These are phyloP conservation scores for Noctua janthina DNA, from an alignment of 2,888 invertebrate genomes.

Conservation along the genomic window DNA sequence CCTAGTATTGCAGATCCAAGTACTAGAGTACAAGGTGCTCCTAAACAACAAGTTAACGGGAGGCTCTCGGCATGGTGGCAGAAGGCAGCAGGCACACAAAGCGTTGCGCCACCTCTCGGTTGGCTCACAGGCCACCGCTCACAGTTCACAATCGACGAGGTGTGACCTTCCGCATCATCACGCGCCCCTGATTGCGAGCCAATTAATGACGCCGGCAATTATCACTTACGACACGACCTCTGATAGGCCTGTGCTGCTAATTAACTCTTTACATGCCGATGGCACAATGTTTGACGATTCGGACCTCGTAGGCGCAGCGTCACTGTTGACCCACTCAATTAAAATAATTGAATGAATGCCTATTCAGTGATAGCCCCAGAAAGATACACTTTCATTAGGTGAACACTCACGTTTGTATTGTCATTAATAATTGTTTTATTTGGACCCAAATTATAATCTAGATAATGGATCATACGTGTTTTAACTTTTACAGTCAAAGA, in stretches of 20 bases:
- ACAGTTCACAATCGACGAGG: constrained; percentile 1
- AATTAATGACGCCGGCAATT: constrained; percentile 43
- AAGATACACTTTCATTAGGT: neutral
- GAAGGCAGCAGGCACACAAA: neutral
- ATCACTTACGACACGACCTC: constrained; percentile 51
- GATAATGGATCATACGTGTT: neutral
- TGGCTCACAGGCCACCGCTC: neutral
- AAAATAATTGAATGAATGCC: constrained; percentile 13
- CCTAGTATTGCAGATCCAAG: neutral
- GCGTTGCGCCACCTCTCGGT: constrained; percentile 42
- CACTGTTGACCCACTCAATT: constrained; percentile 36
- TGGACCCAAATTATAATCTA: neutral
- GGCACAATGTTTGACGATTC: constrained; percentile 30
- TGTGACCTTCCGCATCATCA: constrained; percentile 58
- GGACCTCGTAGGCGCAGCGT: constrained; percentile 19
- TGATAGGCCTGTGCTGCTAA: constrained; percentile 8
- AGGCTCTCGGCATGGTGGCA: neutral
- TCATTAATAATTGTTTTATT: neutral
- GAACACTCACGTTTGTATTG: neutral
- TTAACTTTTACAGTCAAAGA: neutral
- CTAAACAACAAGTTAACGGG: neutral
- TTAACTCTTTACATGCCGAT: constrained; percentile 33
- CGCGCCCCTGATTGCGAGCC: constrained; percentile 42
- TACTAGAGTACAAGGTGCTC: neutral
- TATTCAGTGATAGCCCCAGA: constrained; percentile 6